These are phyloP conservation scores for Macroramphosus scolopax DNA, from an alignment of 2,797 vertebrate genomes.

Conservation along the genomic window DNA sequence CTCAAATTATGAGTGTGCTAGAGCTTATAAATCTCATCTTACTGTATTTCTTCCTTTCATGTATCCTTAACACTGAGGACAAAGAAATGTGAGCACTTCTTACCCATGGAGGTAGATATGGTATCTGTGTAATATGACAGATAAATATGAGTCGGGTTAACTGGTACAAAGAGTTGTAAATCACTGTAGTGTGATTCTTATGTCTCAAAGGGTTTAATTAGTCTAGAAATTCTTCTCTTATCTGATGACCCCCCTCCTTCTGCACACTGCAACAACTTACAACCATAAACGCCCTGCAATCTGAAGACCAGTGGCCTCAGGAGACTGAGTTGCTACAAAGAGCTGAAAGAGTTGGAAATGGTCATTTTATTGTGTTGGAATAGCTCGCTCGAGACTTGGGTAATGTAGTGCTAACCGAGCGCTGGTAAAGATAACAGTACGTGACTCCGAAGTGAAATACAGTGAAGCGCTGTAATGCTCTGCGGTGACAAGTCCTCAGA, in stretches of 20 bases:
- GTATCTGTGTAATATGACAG: conserved; percentile 76
- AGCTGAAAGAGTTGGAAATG: conserved; percentile 81
- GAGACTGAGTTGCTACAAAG: conserved; percentile 80
- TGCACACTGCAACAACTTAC: conserved; percentile 80
- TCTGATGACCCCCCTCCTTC: conserved; percentile 77
- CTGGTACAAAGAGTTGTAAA: conserved; percentile 84
- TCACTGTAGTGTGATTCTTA: conserved; percentile 81
- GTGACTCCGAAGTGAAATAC: conserved; percentile 59
- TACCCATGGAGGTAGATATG: conserved; percentile 62
- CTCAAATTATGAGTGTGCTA: conserved; percentile 5
- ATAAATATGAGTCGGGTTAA: conserved; percentile 83
- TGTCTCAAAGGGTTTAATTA: conserved; percentile 86
- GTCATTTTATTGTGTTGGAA: conserved; percentile 80
- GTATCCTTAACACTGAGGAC: conserved; percentile 25
- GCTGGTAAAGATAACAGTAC: conserved; percentile 68
- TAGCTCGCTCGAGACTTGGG: conserved; percentile 78
- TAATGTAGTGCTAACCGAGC: conserved; percentile 78
- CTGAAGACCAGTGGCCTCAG: conserved; percentile 81
- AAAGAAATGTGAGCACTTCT: conserved; percentile 31
- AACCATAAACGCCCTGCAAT: conserved; percentile 79
- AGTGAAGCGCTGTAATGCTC: conserved; percentile 36
- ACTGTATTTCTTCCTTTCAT: conserved; percentile 3
- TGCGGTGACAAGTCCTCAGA: conserved; percentile 34
- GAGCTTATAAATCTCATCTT: conserved; percentile 18
- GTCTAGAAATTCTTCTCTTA: conserved; percentile 82